Percentiles rank a stretch among this genome's conserved stretches.
Evolutionary conservation across 1,140 invertebrate genomes (phyloP).

Genomic region (Sarcophaga peregrina): DNA sequence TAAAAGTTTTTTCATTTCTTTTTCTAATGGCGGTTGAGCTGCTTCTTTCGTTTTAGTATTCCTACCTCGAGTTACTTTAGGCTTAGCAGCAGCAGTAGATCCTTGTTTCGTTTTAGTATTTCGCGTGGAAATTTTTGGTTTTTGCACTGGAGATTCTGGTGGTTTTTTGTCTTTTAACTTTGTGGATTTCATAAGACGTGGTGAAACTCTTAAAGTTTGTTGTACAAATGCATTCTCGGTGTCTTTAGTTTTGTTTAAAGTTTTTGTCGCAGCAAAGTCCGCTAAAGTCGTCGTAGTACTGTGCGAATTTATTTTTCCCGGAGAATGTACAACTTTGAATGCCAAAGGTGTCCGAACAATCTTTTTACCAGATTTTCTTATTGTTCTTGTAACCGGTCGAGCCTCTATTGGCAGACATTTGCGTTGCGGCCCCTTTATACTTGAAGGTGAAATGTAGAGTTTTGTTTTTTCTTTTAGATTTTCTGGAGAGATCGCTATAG

Average conservation of each 20-base stretch:
- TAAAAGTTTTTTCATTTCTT: slow-evolving; percentile 31
- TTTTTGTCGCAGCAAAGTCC: slow-evolving; percentile 23
- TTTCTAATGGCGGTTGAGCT: not conserved
- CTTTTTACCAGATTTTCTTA: slow-evolving; percentile 26
- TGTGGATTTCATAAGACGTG: slow-evolving; percentile 18
- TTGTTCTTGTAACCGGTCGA: slow-evolving; percentile 13
- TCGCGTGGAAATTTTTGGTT: not conserved
- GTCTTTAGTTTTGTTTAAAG: slow-evolving; percentile 8
- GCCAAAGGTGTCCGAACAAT: slow-evolving; percentile 41
- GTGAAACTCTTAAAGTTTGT: slow-evolving; percentile 11
- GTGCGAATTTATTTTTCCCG: slow-evolving; percentile 17
- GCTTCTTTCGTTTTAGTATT: slow-evolving; percentile 7
- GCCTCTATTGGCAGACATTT: slow-evolving; percentile 52
- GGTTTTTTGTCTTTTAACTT: not conserved
- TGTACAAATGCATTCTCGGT: not conserved
- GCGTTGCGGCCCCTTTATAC: slow-evolving; percentile 44
- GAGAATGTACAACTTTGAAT: slow-evolving; percentile 41
- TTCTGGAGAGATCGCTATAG: not conserved
- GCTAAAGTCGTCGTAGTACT: slow-evolving; percentile 23
- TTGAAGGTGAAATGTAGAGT: not conserved
- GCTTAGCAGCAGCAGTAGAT: not conserved
- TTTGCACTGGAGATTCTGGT: not conserved
- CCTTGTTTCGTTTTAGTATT: not conserved
- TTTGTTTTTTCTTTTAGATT: slow-evolving; percentile 21
- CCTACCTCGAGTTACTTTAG: not conserved